Evolutionary conservation across 2,888 invertebrate species (phyloP).

Genomic region (Calameuta filiformis): DNA sequence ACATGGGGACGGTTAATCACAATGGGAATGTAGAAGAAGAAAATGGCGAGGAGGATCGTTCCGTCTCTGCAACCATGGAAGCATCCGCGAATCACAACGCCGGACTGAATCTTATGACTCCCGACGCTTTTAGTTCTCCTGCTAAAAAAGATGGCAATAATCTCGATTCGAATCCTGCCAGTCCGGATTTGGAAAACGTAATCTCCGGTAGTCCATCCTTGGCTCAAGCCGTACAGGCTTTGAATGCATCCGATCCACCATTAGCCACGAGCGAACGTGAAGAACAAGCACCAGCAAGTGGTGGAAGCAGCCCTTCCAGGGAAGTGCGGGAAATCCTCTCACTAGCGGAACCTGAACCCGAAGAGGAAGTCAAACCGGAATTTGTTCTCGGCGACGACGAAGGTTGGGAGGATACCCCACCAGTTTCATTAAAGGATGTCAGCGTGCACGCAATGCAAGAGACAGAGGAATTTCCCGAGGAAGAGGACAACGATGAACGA

Average conservation of each 20-base stretch:
- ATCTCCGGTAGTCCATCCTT: conserved; percentile 54
- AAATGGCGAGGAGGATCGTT: conserved; percentile 51
- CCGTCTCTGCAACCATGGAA: conserved; percentile 59
- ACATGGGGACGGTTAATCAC: conserved; percentile 50
- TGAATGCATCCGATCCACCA: conserved; percentile 53
- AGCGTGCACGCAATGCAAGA: conserved; percentile 39
- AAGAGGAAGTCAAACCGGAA: conserved; percentile 45
- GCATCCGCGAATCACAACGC: conserved; percentile 57
- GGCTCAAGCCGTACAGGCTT: conserved; percentile 54
- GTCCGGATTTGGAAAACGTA: conserved; percentile 55
- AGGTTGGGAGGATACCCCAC: conserved; percentile 66
- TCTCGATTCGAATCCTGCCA: conserved; percentile 54
- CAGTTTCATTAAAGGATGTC: conserved; percentile 60
- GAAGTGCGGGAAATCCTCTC: conserved; percentile 91
- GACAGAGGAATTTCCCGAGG: conserved; percentile 35
- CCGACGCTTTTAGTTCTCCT: conserved; percentile 83
- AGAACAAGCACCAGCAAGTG: conserved; percentile 71
- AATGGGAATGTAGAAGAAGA: conserved; percentile 53
- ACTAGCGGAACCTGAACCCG: conserved; percentile 68
- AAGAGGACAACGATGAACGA: conserved; percentile 34
- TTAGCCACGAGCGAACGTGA: conserved; percentile 52
- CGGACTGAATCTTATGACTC: conserved; percentile 83
- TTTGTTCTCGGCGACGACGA: conserved; percentile 44
- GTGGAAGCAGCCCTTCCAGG: conserved; percentile 89
- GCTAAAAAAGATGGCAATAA: conserved; percentile 66